phyloP scores from a whole-genome alignment of 2,113 vertebrate genomes.

The Daphoenositta chrysoptera region DNA sequence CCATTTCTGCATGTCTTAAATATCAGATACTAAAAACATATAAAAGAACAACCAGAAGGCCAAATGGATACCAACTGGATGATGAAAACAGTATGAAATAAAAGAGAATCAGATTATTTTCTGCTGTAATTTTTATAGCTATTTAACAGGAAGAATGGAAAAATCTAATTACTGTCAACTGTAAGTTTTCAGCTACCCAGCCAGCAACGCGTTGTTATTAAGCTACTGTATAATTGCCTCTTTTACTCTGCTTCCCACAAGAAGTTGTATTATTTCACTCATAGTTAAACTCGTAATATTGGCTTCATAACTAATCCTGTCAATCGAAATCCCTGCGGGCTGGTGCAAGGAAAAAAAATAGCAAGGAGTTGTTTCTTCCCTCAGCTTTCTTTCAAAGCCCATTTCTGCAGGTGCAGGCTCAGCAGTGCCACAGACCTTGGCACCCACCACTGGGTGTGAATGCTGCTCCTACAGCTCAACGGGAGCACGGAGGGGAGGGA shows the following conservation, averaged over 20 bases:
- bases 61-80: not conserved
- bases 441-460: not conserved
- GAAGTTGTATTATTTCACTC: constrained; percentile 73
- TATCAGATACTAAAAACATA: not conserved
- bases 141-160: constrained; percentile 60
- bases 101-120: constrained; percentile 21
- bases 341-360: constrained; percentile 27
- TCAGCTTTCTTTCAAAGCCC: not conserved
- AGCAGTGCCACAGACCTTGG: not conserved
- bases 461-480: accelerated
- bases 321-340: constrained; percentile 63
- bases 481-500: not conserved
- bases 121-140: constrained; percentile 39
- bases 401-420: not conserved
- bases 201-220: constrained; percentile 65
- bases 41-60: not conserved
- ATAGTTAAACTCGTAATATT: constrained; percentile 66
- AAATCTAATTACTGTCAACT: constrained; percentile 73
- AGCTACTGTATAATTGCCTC: constrained; percentile 66
- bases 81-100: constrained; percentile 3
- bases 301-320: constrained; percentile 64
- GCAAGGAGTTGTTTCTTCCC: not conserved
- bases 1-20: not conserved
- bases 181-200: constrained; percentile 62
- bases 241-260: constrained; percentile 65